Base-by-base conservation (phyloP, 2,113 vertebrate species). In the Takifugu flavidus region DNA sequence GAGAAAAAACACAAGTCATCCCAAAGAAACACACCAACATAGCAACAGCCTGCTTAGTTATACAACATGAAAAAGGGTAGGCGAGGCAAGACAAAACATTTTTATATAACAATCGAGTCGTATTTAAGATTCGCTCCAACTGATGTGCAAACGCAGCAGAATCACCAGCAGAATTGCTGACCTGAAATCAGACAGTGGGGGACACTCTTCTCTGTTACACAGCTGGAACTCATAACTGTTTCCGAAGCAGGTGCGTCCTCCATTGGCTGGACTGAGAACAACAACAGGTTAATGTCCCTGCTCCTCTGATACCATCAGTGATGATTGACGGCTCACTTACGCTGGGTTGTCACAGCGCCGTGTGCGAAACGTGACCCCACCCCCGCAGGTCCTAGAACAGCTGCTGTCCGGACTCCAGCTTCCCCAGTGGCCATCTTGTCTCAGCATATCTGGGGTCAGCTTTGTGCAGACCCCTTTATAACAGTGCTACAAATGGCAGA, bases 401-500 rank as follows among this genome's bases (percentile, higher is more conserved):
- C 92, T 92, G 56, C 93, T 94, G 2, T 93, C 98, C 0, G 92
- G 90, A 59, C 93, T 96, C 97, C 96, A 99, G 0, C 90, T 70
- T 0, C 95, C 95, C 97, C 97, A 99, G 80, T 92, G 89, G 1
- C 97, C 97, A 1, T 99, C 95, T 70, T 95, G 95, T 72, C 94
- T 94, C 75, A 98, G 89, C 73, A 98, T 92, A 77, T 97, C 93
- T 3, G 94, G 91, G 0, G 95, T 98, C 26, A 98, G 75, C 89
- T 91, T 95, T 87, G 98, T 93, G 83, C 97, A 99, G 85, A 94
- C 93, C 39, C 97, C 96, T 82, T 95, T 98, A 58, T 97, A 98
- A 82, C 96, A 99, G 62, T 98, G 93, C 97, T 99, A 79, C 25
- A 62, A 20, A 75, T 74, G 13, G 75, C 8, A 72, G 13, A 57